These are phyloP conservation scores for Anarsia innoxiella DNA, from an alignment of 2,888 invertebrate species.

Conservation along the genomic window DNA sequence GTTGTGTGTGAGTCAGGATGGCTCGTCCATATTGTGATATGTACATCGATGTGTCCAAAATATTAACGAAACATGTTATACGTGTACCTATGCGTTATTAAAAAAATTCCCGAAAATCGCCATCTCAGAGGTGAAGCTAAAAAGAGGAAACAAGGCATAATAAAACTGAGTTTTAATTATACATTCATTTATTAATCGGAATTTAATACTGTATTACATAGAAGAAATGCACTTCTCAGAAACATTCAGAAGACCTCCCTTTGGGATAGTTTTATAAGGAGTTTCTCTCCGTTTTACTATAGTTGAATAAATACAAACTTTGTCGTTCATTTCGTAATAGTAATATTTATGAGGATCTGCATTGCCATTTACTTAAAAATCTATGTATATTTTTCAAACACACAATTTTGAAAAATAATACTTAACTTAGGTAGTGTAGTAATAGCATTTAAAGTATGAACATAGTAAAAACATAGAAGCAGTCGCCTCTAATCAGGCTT, in stretches of 20 bases:
- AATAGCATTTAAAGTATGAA: conserved; percentile 59
- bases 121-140: too few relatives aligned
- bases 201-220: conserved; percentile 93
- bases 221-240: conserved; percentile 93
- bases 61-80: too few relatives aligned
- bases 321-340: conserved; percentile 48
- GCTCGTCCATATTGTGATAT: too few relatives aligned
- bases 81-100: too few relatives aligned
- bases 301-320: conserved; percentile 62
- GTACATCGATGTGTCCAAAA: too few relatives aligned
- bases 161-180: conserved; percentile 30
- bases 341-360: conserved; percentile 71
- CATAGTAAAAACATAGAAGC: too few relatives aligned
- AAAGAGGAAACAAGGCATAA: not conserved
- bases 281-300: conserved; percentile 54
- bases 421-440: conserved; percentile 55
- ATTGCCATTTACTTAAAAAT: conserved; percentile 76
- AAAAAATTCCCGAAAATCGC: too few relatives aligned
- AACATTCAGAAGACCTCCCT: conserved; percentile 90
- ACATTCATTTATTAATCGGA: conserved; percentile 77
- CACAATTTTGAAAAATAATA: conserved; percentile 59
- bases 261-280: conserved; percentile 68
- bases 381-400: conserved; percentile 73
- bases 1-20: too few relatives aligned
- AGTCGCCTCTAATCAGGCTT: too few relatives aligned